Percentiles rank a stretch among this genome's conserved stretches.
phyloP scores from a whole-genome alignment of 2,888 invertebrate species.

The Drosophila limbata region DNA sequence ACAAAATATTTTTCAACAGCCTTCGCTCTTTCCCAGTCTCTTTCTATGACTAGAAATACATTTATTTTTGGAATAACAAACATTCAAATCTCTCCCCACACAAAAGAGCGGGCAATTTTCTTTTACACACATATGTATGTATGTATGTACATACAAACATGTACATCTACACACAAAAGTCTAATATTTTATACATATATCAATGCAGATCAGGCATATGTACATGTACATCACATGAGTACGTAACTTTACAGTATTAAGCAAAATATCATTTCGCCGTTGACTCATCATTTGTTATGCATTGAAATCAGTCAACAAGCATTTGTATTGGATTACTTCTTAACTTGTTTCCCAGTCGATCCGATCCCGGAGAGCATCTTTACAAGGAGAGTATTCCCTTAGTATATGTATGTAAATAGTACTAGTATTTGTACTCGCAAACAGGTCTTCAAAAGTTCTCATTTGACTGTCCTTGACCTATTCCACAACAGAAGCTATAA shows the following conservation, averaged over 20 bases:
- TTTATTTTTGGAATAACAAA: slow-evolving; percentile 85
- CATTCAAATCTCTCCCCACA: slow-evolving; percentile 63
- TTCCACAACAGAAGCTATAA: background rate
- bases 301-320: background rate
- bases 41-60: slow-evolving; percentile 67
- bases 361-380: no score
- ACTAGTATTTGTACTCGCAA: no score
- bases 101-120: slow-evolving; percentile 59
- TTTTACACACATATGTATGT: slow-evolving; percentile 19
- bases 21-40: slow-evolving; percentile 51
- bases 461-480: slow-evolving; percentile 1
- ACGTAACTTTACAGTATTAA: slow-evolving; percentile 19
- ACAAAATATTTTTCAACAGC: slow-evolving; percentile 56
- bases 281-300: slow-evolving; percentile 11
- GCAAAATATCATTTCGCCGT: slow-evolving; percentile 18
- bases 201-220: slow-evolving; percentile 9
- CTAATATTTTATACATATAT: slow-evolving; percentile 17
- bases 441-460: background rate
- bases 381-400: no score
- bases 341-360: background rate
- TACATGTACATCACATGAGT: slow-evolving; percentile 6
- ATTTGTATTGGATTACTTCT: slow-evolving; percentile 9
- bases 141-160: slow-evolving; percentile 7
- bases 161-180: slow-evolving; percentile 16
- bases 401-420: no score